phyloP scores from a whole-genome alignment of 2,113 vertebrate genomes.

The Coptodon bakossiorum region DNA sequence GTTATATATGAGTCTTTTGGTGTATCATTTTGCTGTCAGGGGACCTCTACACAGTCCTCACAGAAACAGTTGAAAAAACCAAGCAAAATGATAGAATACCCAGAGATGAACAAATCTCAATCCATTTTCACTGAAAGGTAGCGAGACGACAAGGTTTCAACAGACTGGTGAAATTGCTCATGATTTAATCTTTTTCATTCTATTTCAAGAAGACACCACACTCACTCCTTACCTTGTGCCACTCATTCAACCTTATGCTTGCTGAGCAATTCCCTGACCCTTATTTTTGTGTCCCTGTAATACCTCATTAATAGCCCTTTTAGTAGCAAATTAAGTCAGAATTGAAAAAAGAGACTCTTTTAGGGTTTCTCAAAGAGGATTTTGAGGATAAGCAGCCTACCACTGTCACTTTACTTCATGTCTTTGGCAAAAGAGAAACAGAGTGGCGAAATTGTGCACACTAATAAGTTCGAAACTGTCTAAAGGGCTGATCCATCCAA shows the following conservation, averaged over 20 bases:
- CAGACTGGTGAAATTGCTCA: conserved; percentile 1
- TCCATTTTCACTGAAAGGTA: not conserved
- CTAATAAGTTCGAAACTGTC: conserved; percentile 32
- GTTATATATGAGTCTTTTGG: not conserved
- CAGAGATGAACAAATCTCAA: not conserved
- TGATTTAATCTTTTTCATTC: conserved; percentile 20
- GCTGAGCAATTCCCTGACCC: not conserved
- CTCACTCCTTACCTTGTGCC: not conserved
- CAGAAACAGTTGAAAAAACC: not conserved
- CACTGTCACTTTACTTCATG: not conserved
- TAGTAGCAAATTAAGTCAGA: not conserved
- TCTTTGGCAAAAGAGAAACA: not conserved
- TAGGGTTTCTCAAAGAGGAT: not conserved
- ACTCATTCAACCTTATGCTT: not conserved
- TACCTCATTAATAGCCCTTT: not conserved
- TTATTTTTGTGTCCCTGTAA: not conserved
- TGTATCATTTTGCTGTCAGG: not conserved
- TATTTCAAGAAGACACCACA: not conserved
- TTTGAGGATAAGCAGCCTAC: not conserved
- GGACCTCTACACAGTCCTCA: not conserved
- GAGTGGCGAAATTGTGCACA: not conserved
- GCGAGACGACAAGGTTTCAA: not conserved
- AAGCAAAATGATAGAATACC: not conserved
- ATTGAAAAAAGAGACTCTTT: not conserved
- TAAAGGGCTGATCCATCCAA: conserved; percentile 40